Evolutionary conservation across 2,797 vertebrate species (phyloP).

Genomic region (Myotis daubentonii): DNA sequence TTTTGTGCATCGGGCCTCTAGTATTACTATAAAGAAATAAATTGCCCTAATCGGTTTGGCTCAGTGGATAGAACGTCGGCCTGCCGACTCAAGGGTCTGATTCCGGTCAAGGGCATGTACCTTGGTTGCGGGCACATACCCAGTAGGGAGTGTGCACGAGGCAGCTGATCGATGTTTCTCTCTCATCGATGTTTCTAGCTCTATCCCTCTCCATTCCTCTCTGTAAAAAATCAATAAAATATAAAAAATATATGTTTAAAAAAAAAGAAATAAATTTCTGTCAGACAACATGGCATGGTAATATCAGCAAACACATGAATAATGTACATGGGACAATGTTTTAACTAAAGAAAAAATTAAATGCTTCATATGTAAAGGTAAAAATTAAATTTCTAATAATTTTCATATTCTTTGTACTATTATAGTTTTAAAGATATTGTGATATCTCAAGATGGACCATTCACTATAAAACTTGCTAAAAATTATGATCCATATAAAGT

Average conservation of each 20-base stretch:
- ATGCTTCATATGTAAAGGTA: conserved; percentile 8
- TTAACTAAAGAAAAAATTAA: conserved; percentile 26
- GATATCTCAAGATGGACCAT: neutral
- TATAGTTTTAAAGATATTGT: conserved; percentile 12
- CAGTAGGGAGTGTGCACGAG: no score
- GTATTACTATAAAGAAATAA: neutral
- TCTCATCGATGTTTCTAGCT: no score
- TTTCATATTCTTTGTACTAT: neutral
- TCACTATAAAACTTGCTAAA: conserved; percentile 40
- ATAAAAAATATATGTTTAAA: no score
- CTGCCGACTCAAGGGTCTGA: no score
- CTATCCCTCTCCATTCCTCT: no score
- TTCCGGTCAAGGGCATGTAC: no score
- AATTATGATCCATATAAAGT: conserved; percentile 2
- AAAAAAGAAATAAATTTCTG: neutral
- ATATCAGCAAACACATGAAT: neutral
- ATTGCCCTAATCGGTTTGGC: no score
- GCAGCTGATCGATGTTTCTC: no score
- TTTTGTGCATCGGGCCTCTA: no score
- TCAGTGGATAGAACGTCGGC: no score
- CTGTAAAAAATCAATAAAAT: no score
- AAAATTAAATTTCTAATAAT: conserved; percentile 19
- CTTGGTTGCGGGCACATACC: no score
- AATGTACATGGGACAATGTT: neutral
- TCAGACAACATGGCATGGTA: neutral